These are phyloP conservation scores for Drosophila austrosaltans DNA, from an alignment of 2,888 invertebrate species.

Conservation along the genomic window DNA sequence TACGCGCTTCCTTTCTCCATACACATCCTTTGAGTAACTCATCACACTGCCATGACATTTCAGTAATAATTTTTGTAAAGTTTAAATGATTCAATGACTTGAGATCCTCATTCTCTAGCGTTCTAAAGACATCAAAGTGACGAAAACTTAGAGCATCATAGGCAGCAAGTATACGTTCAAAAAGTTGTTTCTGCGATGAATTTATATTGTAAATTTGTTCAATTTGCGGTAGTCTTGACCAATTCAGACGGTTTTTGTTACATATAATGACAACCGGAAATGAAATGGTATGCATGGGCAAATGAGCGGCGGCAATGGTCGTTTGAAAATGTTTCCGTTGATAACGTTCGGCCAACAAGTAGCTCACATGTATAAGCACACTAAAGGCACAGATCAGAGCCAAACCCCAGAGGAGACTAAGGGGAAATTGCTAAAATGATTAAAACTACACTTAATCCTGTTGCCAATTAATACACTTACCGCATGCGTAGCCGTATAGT, in stretches of 20 bases:
- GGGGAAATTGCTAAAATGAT: too few species aligned
- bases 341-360: slow-evolving; percentile 69
- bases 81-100: slow-evolving; percentile 73
- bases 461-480: slow-evolving; percentile 42
- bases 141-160: slow-evolving; percentile 75
- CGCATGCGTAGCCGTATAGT: slow-evolving; percentile 59
- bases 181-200: slow-evolving; percentile 45
- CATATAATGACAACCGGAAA: slow-evolving; percentile 82
- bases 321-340: slow-evolving; percentile 74
- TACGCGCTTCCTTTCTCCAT: slow-evolving; percentile 81
- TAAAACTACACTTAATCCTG: too few species aligned
- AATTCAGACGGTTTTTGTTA: slow-evolving; percentile 81
- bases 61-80: slow-evolving; percentile 71
- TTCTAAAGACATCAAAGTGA: slow-evolving; percentile 62
- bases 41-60: slow-evolving; percentile 82
- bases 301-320: slow-evolving; percentile 73
- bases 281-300: slow-evolving; percentile 74
- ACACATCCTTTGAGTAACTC: slow-evolving; percentile 82
- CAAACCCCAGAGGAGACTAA: slow-evolving; percentile 72
- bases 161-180: slow-evolving; percentile 63
- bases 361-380: slow-evolving; percentile 67
- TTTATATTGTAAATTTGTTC: slow-evolving; percentile 56
- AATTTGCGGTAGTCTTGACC: slow-evolving; percentile 74
- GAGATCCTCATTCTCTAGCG: slow-evolving; percentile 38
- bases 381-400: slow-evolving; percentile 63